phyloP scores from a whole-genome alignment of 1,140 invertebrate species.

The Brachionus rubens region DNA sequence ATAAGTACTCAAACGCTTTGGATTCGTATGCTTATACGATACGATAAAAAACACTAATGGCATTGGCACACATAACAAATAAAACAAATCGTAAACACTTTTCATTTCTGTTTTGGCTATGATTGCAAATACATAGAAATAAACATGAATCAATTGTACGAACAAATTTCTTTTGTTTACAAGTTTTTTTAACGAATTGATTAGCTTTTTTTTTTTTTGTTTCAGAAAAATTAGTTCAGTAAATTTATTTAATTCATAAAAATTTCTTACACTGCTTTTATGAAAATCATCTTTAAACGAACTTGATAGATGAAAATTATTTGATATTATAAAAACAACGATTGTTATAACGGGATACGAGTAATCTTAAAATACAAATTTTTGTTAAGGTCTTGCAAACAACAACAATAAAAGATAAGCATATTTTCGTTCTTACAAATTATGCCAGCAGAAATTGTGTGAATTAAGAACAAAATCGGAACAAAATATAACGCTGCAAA shows the following conservation, averaged over 20 bases:
- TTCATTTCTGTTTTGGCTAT: background rate
- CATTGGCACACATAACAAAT: slow-evolving; percentile 20
- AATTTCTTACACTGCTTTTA: slow-evolving; percentile 6
- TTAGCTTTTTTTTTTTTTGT: too few relatives aligned
- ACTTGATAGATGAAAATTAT: slow-evolving; percentile 44
- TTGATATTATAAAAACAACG: slow-evolving; percentile 38
- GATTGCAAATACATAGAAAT: slow-evolving; percentile 23
- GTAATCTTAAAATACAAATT: slow-evolving; percentile 27
- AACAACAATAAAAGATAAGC: too few relatives aligned
- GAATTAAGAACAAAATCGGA: slow-evolving; percentile 22
- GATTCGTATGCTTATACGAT: slow-evolving; percentile 31
- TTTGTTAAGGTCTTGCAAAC: background rate
- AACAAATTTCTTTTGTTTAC: slow-evolving; percentile 16
- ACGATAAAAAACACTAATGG: background rate
- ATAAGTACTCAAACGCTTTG: background rate
- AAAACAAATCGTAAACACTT: slow-evolving; percentile 10
- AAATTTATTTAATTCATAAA: background rate
- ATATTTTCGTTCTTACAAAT: slow-evolving; percentile 28
- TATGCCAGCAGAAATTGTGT: background rate
- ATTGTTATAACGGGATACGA: slow-evolving; percentile 24
- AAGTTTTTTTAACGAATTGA: background rate
- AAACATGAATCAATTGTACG: slow-evolving; percentile 20
- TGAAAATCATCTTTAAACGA: background rate
- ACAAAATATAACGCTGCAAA: slow-evolving; percentile 33
- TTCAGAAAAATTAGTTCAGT: background rate